Base-by-base conservation (phyloP, 2,888 invertebrate genomes). In the Panzeria rudis region DNA sequence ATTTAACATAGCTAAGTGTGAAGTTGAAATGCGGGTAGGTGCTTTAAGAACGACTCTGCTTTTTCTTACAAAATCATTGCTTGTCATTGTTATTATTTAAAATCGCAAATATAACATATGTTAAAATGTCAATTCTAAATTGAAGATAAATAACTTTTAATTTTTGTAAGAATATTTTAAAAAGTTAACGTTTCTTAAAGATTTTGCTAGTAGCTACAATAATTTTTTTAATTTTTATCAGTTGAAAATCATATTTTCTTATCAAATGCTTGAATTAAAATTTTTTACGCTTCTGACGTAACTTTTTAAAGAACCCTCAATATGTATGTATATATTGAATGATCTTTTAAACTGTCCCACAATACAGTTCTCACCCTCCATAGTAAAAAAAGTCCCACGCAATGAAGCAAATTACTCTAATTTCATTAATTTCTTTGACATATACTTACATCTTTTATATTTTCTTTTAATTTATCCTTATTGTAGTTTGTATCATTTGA, bases 371-470 rank as follows among this genome's bases (percentile, higher is more conserved):
- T n/a, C n/a, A n/a, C n/a, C 5, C 29, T 29, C 2, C 29, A 4
- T 44, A 9, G 9, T 38, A 54, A 11, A 15, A 44, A 23, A 52
- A 7, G 4, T 52, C 4, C 23, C 38, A n/a, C n/a, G 3, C 69
- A 29, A 29, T 35, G 35, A 35, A 9, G 11, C 38, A 38, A 38
- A 38, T 38, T 38, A 38, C 11, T 13, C 20, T 7, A 50, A 11
- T 32, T 32, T 17, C 3, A 50, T 35, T 35, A 56, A 29, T 32
- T 8, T n/a, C 2, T 56, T n/a, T 32, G 17, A 25, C 0, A 20
- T 35, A 25, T 15, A 85, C 85, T 85, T 69, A 85, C 85, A 82
- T 85, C 85, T 82, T 85, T 82, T 7, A 78, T 85, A 25, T 73
- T 85, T 56, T 85, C 78, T 13, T 80, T 86, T 73, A 68, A 71